Percentiles rank a stretch among this genome's conserved stretches.
Evolutionary conservation across 2,888 invertebrate genomes (phyloP).

Genomic region (Lampropteryx suffumata): DNA sequence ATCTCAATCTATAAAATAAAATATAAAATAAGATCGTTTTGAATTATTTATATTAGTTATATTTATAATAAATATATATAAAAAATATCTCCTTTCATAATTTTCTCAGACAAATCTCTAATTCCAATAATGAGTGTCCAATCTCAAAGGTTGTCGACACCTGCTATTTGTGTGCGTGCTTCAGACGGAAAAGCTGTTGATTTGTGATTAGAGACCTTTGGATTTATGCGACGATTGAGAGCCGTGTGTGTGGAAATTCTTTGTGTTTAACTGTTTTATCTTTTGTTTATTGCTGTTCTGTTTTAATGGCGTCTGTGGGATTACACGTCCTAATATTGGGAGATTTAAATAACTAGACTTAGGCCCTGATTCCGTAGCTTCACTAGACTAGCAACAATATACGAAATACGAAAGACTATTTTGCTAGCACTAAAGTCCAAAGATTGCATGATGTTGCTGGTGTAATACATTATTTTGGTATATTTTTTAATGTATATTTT

Average conservation of each 20-base stretch:
- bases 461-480: too few species aligned
- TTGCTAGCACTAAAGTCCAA: too few species aligned
- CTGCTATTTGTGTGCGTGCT: slow-evolving; percentile 49
- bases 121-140: neutral
- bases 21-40: too few species aligned
- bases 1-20: too few species aligned
- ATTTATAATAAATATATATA: too few species aligned
- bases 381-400: too few species aligned
- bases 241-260: slow-evolving; percentile 38
- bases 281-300: slow-evolving; percentile 27
- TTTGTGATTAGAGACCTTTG: slow-evolving; percentile 54
- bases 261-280: slow-evolving; percentile 34
- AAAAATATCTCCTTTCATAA: too few species aligned
- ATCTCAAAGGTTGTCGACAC: slow-evolving; percentile 44
- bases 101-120: neutral
- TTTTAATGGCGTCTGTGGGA: slow-evolving; percentile 21
- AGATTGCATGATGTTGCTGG: too few species aligned
- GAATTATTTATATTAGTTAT: too few species aligned
- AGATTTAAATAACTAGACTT: neutral
- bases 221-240: slow-evolving; percentile 49
- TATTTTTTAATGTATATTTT: too few species aligned
- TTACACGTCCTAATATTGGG: slow-evolving; percentile 23
- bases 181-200: slow-evolving; percentile 53
- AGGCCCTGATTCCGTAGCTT: too few species aligned
- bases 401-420: too few species aligned